Evolutionary conservation across 2,113 vertebrate genomes (phyloP), one percentile per base, ranked within the genome.

Genomic region (Mormyrus lacerda): DNA sequence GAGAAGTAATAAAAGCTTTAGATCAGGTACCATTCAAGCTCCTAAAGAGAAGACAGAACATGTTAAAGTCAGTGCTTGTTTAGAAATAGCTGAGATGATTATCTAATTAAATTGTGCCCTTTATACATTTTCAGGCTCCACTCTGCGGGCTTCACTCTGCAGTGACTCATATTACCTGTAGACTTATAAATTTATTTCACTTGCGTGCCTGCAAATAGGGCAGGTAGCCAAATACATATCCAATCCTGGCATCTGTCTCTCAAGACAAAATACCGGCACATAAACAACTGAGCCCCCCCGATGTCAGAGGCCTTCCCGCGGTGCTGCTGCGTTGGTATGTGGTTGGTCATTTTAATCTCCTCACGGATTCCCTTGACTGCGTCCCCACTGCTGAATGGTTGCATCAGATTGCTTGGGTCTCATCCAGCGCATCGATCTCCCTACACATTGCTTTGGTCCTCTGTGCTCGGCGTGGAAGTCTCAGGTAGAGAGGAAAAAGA

Each of bases 241-340:
- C 94, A 94, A 95, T 95, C 94, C 94, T 94, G 94, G 94, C 92
- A 92, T 94, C 94, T 92, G 92, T 94, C 93, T 95, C 93, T 92
- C 92, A 91, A 79, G 91, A 93, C 94, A 94, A 93, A 93, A 94
- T 93, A 92, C 89, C 86, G 90, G 93, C 93, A 92, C 91, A 90
- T 94, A 94, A 95, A 94, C 93, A 93, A 89, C 91, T 69, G 91
- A 91, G 91, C 91, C 93, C 91, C 90, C 88, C 91, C 94, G 94
- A 95, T 95, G 95, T 95, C 94, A 95, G 94, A 96, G 95, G 95
- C 95, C 93, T 92, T 82, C 93, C 94, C 95, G 95, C 95, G 95
- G 95, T 94, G 95, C 95, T 95, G 95, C 92, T 94, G 93, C 4
- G 35, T 17, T 42, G 13, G 73, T 79, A 42, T 79, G 95, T 90